Conservation (phyloP, 2,888 invertebrate species). For the Eristalis arbustorum region DNA sequence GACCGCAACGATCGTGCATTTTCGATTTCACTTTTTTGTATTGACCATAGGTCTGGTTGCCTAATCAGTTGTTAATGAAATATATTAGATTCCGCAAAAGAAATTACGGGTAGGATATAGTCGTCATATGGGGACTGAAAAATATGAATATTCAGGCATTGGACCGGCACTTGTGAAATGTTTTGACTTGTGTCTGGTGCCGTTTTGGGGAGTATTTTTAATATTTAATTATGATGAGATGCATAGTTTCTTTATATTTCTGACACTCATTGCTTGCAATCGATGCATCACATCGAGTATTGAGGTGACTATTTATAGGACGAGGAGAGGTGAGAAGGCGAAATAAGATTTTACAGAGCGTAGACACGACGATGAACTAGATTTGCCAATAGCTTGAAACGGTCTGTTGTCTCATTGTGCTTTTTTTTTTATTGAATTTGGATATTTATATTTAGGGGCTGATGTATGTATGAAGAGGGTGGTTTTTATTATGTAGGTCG, state of each 20-base stretch:
- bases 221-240: neutral
- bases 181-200: neutral
- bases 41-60: neutral
- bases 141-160: neutral
- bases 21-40: conserved; percentile 41
- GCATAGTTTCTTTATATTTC: neutral
- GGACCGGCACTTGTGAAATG: neutral
- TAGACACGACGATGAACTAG: neutral
- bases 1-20: neutral
- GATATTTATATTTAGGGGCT: too few relatives aligned
- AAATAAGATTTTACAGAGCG: neutral
- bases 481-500: too few relatives aligned
- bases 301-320: neutral
- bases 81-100: conserved; percentile 17
- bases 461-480: too few relatives aligned
- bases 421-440: neutral
- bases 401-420: neutral
- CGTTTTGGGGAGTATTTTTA: neutral
- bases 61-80: conserved; percentile 24
- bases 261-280: neutral
- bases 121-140: neutral
- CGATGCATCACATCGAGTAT: neutral
- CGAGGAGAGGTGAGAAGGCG: neutral
- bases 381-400: neutral
- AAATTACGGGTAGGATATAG: conserved; percentile 5